Evolutionary conservation across 2,797 vertebrate species (phyloP), one percentile per base, ranked within the genome.

Genomic region (Tenualosa ilisha): DNA sequence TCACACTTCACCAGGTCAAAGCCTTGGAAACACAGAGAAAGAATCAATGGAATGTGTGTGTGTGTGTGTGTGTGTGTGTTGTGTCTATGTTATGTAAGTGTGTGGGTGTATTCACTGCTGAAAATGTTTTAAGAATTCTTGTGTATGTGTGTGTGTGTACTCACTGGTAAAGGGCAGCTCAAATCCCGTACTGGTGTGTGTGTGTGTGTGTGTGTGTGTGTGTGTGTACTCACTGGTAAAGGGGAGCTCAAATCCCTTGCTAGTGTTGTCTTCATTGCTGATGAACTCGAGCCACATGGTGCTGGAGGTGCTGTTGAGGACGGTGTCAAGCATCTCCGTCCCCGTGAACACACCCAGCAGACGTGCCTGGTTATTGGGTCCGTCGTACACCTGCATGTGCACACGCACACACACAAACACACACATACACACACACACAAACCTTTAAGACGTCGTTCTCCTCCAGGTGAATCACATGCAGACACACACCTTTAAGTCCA

Each of bases 1-100:
- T 99, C 98, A 5, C 98, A 99, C 89, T 96, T 98, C 89, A 99
- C 97, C 90, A 99, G 94, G 85, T 99, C 98, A 86, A 99, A 99
- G 92, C 98, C 98, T 99, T 93, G 15, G 85, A 61, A 86, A 83
- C 50, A 83, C 0, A 65, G 24, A 43, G 6, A 31, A 1, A 84
- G 5, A 50, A 8, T 12, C 5, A 7, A 51, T 12, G 7, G 1
- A 51, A 51, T 31, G 50, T 6, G 50, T 51, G 49, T 50, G 49
- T 2, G 3, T 11, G 49, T 50, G 49, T 50, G 49, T 50, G 49
- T 11, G n/a, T n/a, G n/a, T n/a, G n/a, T n/a, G 49, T n/a, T 50
- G 49, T 51, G 50, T 3, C 7, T 51, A 12, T 3, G 50, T 51
- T 31, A 0, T 31, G 50, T 51, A 12, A 6, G 50, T 51, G 50